phyloP scores from a whole-genome alignment of 2,888 invertebrate species.

The Pachydiplax longipennis region DNA sequence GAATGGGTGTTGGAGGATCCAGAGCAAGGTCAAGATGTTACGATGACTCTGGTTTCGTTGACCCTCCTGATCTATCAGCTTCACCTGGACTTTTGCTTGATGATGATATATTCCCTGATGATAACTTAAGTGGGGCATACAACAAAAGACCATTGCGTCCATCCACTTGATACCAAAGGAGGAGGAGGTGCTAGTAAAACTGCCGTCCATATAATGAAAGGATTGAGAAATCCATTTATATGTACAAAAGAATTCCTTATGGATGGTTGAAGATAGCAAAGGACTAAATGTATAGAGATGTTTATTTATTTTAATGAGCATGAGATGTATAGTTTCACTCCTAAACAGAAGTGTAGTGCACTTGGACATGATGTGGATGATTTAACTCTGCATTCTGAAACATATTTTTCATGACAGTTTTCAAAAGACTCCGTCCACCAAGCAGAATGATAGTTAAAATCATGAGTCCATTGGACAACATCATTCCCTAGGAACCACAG shows the following conservation, averaged over 20 bases:
- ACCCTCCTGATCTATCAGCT: conserved; percentile 65
- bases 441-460: not conserved
- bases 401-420: not conserved
- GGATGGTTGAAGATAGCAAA: not conserved
- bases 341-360: too few species aligned
- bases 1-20: conserved; percentile 63
- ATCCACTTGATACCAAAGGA: not conserved
- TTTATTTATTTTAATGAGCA: not conserved
- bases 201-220: not conserved
- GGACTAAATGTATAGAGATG: conserved; percentile 15
- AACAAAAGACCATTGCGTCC: conserved; percentile 62
- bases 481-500: not conserved
- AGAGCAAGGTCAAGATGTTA: conserved; percentile 66
- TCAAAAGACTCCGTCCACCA: not conserved
- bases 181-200: not conserved
- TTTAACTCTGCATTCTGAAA: not conserved
- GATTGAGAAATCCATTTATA: not conserved
- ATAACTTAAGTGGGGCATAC: conserved; percentile 67
- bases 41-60: conserved; percentile 77
- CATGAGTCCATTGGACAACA: not conserved
- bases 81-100: conserved; percentile 59
- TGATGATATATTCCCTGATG: conserved; percentile 64
- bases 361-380: not conserved
- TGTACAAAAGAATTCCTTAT: conserved; percentile 5
- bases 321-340: not conserved